These are phyloP conservation scores for Callyntrura sp. DNA, from an alignment of 2,888 invertebrate genomes.

Conservation along the genomic window DNA sequence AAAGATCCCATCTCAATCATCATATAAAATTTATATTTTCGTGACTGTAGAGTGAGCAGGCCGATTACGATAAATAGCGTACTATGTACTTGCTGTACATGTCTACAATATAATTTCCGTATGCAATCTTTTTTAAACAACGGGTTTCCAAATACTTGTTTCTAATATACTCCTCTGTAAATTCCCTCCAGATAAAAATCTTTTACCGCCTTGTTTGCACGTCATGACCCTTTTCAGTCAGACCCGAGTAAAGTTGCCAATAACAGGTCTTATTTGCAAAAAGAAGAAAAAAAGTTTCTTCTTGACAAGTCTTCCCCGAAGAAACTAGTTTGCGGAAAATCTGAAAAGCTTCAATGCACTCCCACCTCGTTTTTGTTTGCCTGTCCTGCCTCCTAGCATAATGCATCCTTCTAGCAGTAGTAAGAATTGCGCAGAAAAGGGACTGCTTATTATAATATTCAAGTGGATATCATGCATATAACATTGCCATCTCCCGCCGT, in stretches of 20 bases:
- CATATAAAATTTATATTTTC: background rate
- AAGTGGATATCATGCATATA: background rate
- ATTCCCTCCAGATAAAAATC: conserved; percentile 3
- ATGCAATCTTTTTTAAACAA: background rate
- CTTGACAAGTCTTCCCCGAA: conserved; percentile 41
- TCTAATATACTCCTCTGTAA: background rate
- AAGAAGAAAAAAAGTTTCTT: conserved; percentile 31
- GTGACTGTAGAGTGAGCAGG: background rate
- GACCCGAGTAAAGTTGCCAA: conserved; percentile 62
- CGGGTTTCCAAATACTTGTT: background rate
- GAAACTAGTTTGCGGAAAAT: conserved; percentile 58
- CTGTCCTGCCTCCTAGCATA: conserved; percentile 47
- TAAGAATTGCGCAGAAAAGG: background rate
- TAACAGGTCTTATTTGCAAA: conserved; percentile 54
- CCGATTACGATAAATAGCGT: background rate
- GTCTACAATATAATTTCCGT: background rate
- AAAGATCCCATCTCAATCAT: background rate
- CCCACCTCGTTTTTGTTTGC: conserved; percentile 47
- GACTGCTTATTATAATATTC: background rate
- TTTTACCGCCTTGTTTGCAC: conserved; percentile 63
- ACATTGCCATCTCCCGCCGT: background rate
- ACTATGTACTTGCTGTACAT: background rate
- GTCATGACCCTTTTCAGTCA: conserved; percentile 65
- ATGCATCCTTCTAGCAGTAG: conserved; percentile 20
- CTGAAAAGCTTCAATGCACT: conserved; percentile 35